Conservation (phyloP, 2,888 invertebrate species). For the Caradrina kadenii region DNA sequence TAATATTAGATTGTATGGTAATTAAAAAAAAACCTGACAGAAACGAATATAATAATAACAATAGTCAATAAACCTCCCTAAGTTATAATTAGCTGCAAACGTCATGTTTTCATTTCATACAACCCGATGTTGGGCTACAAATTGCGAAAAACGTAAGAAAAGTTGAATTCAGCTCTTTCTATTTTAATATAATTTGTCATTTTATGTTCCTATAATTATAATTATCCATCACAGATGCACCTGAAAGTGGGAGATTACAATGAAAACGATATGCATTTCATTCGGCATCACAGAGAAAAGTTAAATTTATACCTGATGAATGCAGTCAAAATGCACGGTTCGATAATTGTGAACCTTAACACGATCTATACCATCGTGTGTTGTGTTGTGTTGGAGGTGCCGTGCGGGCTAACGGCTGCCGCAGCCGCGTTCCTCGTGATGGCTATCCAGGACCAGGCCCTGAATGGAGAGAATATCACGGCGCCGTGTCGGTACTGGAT, state of each 20-base stretch:
- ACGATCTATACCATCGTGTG: conserved; percentile 89
- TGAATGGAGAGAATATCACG: conserved; percentile 78
- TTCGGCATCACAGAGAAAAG: conserved; percentile 85
- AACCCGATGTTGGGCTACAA: too few relatives aligned
- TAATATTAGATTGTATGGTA: too few relatives aligned
- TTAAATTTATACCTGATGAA: conserved; percentile 81
- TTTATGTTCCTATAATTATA: not conserved
- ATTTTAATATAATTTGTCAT: not conserved
- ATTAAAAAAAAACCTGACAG: too few relatives aligned
- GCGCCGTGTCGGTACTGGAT: conserved; percentile 86
- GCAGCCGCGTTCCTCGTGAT: conserved; percentile 90
- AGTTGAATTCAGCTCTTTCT: too few relatives aligned
- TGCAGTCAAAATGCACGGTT: conserved; percentile 85
- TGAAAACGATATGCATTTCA: conserved; percentile 86
- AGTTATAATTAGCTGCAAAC: too few relatives aligned
- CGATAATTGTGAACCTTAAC: conserved; percentile 87
- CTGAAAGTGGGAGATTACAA: conserved; percentile 80
- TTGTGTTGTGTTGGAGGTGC: conserved; percentile 90
- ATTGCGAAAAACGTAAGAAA: too few relatives aligned
- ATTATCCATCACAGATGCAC: conserved; percentile 72
- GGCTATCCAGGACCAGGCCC: conserved; percentile 90
- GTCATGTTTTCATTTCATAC: too few relatives aligned
- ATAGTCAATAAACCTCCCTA: too few relatives aligned
- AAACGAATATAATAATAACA: too few relatives aligned
- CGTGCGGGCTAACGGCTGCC: conserved; percentile 91